phyloP scores from a whole-genome alignment of 2,888 invertebrate genomes.

The Dicranocentrus wangi region DNA sequence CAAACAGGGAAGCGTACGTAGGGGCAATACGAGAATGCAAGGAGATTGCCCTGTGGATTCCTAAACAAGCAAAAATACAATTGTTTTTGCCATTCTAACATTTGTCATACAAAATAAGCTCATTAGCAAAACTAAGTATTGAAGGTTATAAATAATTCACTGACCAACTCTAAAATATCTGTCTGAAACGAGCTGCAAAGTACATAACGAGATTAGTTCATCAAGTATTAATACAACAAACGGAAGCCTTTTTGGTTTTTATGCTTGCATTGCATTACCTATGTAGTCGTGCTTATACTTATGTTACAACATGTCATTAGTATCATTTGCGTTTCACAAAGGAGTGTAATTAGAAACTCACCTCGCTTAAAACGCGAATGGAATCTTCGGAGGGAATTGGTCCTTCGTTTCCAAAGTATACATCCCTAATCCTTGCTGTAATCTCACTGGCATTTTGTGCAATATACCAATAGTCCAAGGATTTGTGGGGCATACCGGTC shows the following conservation, averaged over 20 bases:
- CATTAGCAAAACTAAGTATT: too few relatives aligned
- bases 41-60: constrained; percentile 57
- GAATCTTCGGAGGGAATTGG: constrained; percentile 36
- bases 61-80: too few relatives aligned
- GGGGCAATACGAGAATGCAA: constrained; percentile 59
- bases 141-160: too few relatives aligned
- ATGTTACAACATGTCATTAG: too few relatives aligned
- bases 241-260: neutral
- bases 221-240: neutral
- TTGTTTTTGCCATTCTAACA: too few relatives aligned
- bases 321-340: neutral
- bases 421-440: constrained; percentile 44
- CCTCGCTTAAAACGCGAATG: constrained; percentile 48
- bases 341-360: constrained; percentile 11
- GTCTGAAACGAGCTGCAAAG: constrained; percentile 56
- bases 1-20: constrained; percentile 58
- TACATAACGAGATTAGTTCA: neutral
- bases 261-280: neutral
- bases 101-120: too few relatives aligned
- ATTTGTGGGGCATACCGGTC: constrained; percentile 52
- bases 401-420: constrained; percentile 43
- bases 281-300: neutral
- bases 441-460: constrained; percentile 45
- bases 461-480: constrained; percentile 58
- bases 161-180: constrained; percentile 57